A percentile compares a stretch with the other conserved stretches of the same genome.
These are phyloP conservation scores for Drosophila bocki DNA, from an alignment of 1,140 invertebrate species.

Conservation along the genomic window DNA sequence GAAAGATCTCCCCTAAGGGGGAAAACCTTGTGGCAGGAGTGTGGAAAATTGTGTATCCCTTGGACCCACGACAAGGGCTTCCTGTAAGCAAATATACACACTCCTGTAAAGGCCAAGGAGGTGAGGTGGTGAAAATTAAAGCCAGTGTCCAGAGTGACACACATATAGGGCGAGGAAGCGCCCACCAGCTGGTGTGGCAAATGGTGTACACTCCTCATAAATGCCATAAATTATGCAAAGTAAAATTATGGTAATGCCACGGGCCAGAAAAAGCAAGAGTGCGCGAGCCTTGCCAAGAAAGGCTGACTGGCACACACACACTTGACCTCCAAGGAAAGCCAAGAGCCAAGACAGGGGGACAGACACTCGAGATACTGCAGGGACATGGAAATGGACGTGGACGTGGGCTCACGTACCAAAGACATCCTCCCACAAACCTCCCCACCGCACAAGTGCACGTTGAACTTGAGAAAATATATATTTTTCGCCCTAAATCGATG, in stretches of 20 bases:
- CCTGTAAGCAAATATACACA: constrained; percentile 54
- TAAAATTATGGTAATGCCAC: constrained; percentile 62
- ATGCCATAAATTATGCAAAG: constrained; percentile 52
- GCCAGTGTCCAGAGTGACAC: constrained; percentile 48
- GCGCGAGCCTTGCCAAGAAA: constrained; percentile 36
- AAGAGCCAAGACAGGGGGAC: constrained; percentile 16
- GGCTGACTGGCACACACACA: constrained; percentile 31
- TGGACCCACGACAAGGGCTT: constrained; percentile 22
- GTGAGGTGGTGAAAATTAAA: constrained; percentile 22
- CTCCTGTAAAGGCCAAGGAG: constrained; percentile 26
- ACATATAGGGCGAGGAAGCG: constrained; percentile 18
- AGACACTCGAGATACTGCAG: constrained; percentile 32
- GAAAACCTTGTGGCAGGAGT: constrained; percentile 40
- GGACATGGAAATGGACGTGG: constrained; percentile 52
- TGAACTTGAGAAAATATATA: constrained; percentile 69
- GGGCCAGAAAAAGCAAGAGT: constrained; percentile 52
- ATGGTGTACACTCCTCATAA: constrained; percentile 2
- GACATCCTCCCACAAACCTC: constrained; percentile 17
- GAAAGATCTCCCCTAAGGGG: constrained; percentile 10
- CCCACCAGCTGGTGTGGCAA: constrained; percentile 4
- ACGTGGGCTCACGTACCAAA: constrained; percentile 42
- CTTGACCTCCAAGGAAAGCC: constrained; percentile 33
- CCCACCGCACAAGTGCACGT: constrained; percentile 60
- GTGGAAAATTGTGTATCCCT: constrained; percentile 74
- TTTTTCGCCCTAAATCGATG: constrained; percentile 14